Base-by-base conservation (phyloP, 1,140 invertebrate species). In the Bombus huntii region DNA sequence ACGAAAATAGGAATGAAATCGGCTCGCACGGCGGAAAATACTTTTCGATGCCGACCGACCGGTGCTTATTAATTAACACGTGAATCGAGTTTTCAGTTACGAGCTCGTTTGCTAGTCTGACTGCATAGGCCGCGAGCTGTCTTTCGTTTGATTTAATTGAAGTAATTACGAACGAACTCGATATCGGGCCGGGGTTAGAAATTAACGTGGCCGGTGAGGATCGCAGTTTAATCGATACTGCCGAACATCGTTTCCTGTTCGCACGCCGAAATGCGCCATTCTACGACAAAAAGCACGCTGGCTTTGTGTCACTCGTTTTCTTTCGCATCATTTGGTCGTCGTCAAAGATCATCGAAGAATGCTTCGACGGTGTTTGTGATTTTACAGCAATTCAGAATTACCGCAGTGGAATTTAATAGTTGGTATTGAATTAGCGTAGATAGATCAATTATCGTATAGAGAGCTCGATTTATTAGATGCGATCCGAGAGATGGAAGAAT, bases 101-200 rank as follows among this genome's bases (percentile, higher is more conserved):
- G 65, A 78, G 74, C 82, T 83, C 82, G 75, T 83, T 83, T 83
- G 74, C 65, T 9, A 18, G 28, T 22, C 73, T 22, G 47, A 53
- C 72, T 47, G 62, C 68, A 66, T 62, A 53, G 74, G 9, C 62
- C 44, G 18, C 2, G 2, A n/a, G 74, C 47, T 83, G 76, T 78
- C 82, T 83, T 83, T 83, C 82, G 82, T 83, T 83, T 76, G 74
- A 83, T 83, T 83, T 83, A 83, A 83, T 78, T 77, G 65, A 83
- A 83, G 82, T 83, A 83, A 83, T 83, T 83, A 83, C 82, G 73
- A 83, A 83, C 81, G 82, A 83, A 83, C 68, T 83, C 74, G 74
- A 83, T 83, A 76, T 78, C 74, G n/a, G 34, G 2, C 6, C 31
- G n/a, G 74, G 47, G 82, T 78, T 78, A 83, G 82, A 65, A 83